phyloP scores from a whole-genome alignment of 1,140 invertebrate genomes.

The Drosophila tani region DNA sequence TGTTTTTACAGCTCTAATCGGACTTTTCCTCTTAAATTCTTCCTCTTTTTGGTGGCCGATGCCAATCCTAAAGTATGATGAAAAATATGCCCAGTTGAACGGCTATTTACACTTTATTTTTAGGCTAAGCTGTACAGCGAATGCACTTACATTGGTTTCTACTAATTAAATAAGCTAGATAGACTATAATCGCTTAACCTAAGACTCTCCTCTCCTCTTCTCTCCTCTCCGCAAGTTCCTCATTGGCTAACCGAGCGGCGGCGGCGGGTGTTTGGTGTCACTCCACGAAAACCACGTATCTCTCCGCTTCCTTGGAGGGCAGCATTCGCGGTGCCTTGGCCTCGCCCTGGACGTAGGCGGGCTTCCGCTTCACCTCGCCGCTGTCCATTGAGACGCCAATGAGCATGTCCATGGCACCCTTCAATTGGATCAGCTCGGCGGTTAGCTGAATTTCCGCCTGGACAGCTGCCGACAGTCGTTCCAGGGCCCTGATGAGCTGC shows the following conservation, averaged over 20 bases:
- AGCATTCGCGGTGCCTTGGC: conserved; percentile 36
- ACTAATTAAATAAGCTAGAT: conserved; percentile 6
- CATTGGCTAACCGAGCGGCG: not conserved
- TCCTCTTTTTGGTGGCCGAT: no score
- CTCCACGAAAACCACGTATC: conserved; percentile 57
- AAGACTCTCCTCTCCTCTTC: not conserved
- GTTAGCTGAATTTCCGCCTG: conserved; percentile 89
- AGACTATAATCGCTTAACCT: not conserved
- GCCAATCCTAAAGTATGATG: no score
- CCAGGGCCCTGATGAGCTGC: conserved; percentile 87
- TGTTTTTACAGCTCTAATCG: no score
- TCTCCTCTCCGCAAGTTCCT: not conserved
- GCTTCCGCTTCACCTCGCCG: conserved; percentile 15
- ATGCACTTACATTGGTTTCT: not conserved
- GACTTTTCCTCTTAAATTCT: no score
- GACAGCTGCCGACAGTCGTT: conserved; percentile 87
- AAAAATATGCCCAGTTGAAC: no score
- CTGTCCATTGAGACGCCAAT: conserved; percentile 86
- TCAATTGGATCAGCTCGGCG: conserved; percentile 87
- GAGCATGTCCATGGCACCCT: conserved; percentile 90
- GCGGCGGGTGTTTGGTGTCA: conserved; percentile 8
- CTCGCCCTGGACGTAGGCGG: conserved; percentile 1
- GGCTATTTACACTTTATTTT: conserved; percentile 6
- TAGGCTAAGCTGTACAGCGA: no score
- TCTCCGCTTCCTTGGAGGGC: conserved; percentile 55